Conservation (phyloP, 2,888 invertebrate species). For the Athrips mouffetella region DNA sequence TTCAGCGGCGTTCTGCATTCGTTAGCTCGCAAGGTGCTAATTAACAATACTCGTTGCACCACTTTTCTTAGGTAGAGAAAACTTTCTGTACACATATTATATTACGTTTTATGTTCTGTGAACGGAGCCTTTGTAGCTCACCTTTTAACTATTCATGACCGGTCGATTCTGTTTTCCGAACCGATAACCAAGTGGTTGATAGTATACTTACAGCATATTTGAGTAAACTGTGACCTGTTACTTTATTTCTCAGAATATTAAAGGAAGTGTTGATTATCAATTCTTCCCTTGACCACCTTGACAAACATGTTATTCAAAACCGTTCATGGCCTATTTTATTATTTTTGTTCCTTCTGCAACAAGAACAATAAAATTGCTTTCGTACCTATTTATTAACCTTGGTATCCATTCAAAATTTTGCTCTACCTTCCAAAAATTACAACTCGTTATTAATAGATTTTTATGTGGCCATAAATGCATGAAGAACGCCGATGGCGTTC, state of each 20-base stretch:
- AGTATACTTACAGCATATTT: conserved; percentile 56
- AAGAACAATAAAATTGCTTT: too few relatives aligned
- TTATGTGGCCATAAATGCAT: not conserved
- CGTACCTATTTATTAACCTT: too few relatives aligned
- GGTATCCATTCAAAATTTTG: not conserved
- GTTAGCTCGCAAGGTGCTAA: conserved; percentile 2
- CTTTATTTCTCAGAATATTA: too few relatives aligned
- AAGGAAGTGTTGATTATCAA: too few relatives aligned
- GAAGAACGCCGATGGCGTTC: not conserved
- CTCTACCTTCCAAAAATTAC: not conserved
- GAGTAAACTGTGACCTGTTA: conserved; percentile 33
- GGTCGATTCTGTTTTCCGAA: conserved; percentile 46
- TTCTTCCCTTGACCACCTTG: too few relatives aligned
- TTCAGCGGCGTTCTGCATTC: conserved; percentile 43
- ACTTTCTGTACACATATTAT: not conserved
- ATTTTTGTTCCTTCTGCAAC: too few relatives aligned
- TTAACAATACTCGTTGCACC: conserved; percentile 9
- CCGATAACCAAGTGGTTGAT: conserved; percentile 51
- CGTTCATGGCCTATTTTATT: too few relatives aligned
- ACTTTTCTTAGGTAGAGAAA: conserved; percentile 13
- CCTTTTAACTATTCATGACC: conserved; percentile 62
- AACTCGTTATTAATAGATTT: not conserved
- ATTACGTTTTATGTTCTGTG: conserved; percentile 4
- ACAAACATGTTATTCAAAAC: too few relatives aligned
- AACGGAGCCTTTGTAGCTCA: conserved; percentile 38